Base-by-base conservation (phyloP, 2,113 vertebrate species). In the Ondatra zibethicus region DNA sequence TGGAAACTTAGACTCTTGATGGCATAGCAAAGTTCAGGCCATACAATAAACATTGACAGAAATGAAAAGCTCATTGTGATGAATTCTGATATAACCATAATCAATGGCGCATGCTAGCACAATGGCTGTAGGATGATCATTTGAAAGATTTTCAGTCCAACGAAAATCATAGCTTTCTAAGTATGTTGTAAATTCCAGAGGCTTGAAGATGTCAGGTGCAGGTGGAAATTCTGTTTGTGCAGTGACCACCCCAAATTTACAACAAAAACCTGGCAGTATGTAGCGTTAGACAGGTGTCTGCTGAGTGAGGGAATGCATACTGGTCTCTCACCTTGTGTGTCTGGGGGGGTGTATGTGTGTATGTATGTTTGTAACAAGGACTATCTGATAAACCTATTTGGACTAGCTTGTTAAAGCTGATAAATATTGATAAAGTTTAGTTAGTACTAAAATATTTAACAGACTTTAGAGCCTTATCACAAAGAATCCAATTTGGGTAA, bases 371-470 rank as follows among this genome's bases (percentile, higher is more conserved):
- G 87, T 39, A 50, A n/a, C 11, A 1, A 84, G 42, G 23, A 31
- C 7, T 76, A 86, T 95, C 61, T 70, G 73, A 94, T 87, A 93
- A 89, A 95, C 36, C 52, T 93, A 92, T 92, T 61, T 92, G 47
- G 7, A 12, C 61, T 85, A 82, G 55, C 19, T 94, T 92, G 50
- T 94, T 95, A 47, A 86, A 27, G 31, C 13, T 82, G 31, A 92
- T 90, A 92, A 95, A 95, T 76, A 12, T 63, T 90, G 70, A 89
- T 55, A 75, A 80, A 33, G 5, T 73, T 90, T 92, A 93, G 14
- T 50, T 93, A 72, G 75, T 42, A 52, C 58, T 94, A 93, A 91
- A 96, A 94, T 36, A 92, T 93, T 96, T 88, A 93, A 84, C 14
- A 88, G n/a, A 97, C 25, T 72, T 81, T 29, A 80, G 66, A 94